Evolutionary conservation across 2,113 vertebrate genomes (phyloP).

Genomic region (Albula glossodonta): DNA sequence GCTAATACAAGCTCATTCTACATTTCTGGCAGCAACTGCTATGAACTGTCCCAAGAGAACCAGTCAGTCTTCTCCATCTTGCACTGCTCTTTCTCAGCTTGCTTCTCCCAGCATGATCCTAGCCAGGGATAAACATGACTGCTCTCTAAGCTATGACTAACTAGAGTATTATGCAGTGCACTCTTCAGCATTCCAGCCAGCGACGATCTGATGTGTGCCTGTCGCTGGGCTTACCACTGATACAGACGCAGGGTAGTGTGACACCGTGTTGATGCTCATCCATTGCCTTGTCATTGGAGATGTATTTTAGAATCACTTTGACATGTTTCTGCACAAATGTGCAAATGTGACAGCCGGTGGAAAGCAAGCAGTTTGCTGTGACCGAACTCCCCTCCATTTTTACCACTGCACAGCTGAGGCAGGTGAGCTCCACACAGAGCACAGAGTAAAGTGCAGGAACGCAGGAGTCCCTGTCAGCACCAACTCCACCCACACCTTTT

Average conservation of each 20-base stretch:
- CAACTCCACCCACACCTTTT: not conserved
- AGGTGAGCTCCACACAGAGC: too few species aligned
- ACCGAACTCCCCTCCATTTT: too few species aligned
- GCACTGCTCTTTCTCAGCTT: not conserved
- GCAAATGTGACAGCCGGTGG: too few species aligned
- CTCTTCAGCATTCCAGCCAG: not conserved
- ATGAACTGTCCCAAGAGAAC: not conserved
- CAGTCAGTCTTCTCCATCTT: not conserved
- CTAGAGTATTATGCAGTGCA: conserved; percentile 42
- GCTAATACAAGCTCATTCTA: not conserved
- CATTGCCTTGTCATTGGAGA: not conserved
- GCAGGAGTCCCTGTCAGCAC: not conserved
- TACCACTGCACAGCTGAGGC: too few species aligned
- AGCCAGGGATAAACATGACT: conserved; percentile 48
- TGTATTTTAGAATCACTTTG: too few species aligned
- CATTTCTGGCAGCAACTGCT: not conserved
- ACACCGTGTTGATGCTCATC: too few species aligned
- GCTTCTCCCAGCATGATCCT: not conserved
- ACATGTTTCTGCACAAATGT: too few species aligned
- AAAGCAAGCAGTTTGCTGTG: too few species aligned
- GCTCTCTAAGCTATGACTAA: conserved; percentile 46
- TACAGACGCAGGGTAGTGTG: too few species aligned
- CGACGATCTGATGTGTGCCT: conserved; percentile 27
- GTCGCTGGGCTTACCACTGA: not conserved
- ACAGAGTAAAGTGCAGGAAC: too few species aligned